A percentile compares a stretch with the other conserved stretches of the same genome.
These are phyloP conservation scores for Drosophila pullipes DNA, from an alignment of 2,888 invertebrate genomes.

Conservation along the genomic window DNA sequence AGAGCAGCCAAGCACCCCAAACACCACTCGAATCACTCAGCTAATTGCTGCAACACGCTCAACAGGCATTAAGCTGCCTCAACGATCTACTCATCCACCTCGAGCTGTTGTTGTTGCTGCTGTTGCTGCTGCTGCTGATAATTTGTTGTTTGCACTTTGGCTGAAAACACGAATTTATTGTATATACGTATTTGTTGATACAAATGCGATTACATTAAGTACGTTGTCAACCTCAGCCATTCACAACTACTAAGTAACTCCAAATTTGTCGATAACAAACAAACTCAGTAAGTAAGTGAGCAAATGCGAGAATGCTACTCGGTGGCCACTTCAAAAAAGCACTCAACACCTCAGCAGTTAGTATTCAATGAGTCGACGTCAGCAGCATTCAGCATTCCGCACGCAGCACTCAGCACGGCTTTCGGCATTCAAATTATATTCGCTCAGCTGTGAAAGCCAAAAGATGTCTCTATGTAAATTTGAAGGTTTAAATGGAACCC, in stretches of 20 bases:
- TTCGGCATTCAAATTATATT: slow-evolving; percentile 48
- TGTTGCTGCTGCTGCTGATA: slow-evolving; percentile 22
- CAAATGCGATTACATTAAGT: slow-evolving; percentile 76
- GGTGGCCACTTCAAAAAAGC: slow-evolving; percentile 43
- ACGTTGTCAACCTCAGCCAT: slow-evolving; percentile 40
- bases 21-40: slow-evolving; percentile 51
- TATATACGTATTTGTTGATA: slow-evolving; percentile 27
- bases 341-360: slow-evolving; percentile 37
- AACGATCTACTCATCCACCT: slow-evolving; percentile 44
- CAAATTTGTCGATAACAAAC: slow-evolving; percentile 29
- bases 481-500: slow-evolving; percentile 15
- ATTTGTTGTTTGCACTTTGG: slow-evolving; percentile 41
- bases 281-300: slow-evolving; percentile 31
- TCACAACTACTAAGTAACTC: slow-evolving; percentile 10
- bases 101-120: slow-evolving; percentile 21
- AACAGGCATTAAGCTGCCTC: slow-evolving; percentile 57
- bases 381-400: slow-evolving; percentile 9
- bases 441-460: slow-evolving; percentile 38
- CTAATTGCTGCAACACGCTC: slow-evolving; percentile 60
- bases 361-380: neutral
- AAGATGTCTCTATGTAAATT: slow-evolving; percentile 26
- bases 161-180: slow-evolving; percentile 55
- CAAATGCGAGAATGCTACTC: slow-evolving; percentile 19
- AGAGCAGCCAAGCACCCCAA: slow-evolving; percentile 22
- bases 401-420: slow-evolving; percentile 12